phyloP scores from a whole-genome alignment of 2,113 vertebrate species.

The Callaeas wilsoni region DNA sequence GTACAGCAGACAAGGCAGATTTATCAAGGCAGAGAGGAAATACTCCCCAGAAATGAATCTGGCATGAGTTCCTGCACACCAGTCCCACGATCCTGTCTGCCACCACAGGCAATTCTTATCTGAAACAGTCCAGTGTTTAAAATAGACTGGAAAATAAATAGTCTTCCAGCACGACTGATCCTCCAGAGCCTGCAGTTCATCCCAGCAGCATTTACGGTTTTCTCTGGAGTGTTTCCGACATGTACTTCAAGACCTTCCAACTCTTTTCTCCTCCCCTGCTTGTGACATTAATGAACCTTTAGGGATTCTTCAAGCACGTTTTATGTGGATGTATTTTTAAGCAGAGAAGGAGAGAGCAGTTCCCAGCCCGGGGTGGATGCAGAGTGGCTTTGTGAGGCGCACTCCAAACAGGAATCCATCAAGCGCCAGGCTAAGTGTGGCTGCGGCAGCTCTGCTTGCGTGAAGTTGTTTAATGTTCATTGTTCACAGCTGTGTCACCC shows the following conservation, averaged over 20 bases:
- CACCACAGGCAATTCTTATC: constrained; percentile 74
- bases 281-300: constrained; percentile 65
- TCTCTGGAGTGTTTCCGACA: constrained; percentile 71
- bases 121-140: constrained; percentile 73
- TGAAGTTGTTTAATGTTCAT: constrained; percentile 52
- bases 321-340: constrained; percentile 53
- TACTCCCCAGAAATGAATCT: constrained; percentile 76
- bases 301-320: constrained; percentile 43
- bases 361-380: constrained; percentile 23
- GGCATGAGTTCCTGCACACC: constrained; percentile 67
- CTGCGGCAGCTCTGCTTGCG: neutral
- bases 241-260: constrained; percentile 66
- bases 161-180: constrained; percentile 64
- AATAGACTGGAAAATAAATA: constrained; percentile 76
- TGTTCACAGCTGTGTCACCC: constrained; percentile 48
- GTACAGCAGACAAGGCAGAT: constrained; percentile 68
- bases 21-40: constrained; percentile 72
- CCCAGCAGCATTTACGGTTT: constrained; percentile 71
- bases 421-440: constrained; percentile 22
- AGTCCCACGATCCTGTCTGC: constrained; percentile 76
- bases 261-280: constrained; percentile 55
- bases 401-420: constrained; percentile 64
- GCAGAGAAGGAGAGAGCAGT: neutral
- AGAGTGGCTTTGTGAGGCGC: neutral
- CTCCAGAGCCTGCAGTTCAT: constrained; percentile 70